Evolutionary conservation across 2,888 invertebrate genomes (phyloP), one percentile per base, ranked within the genome.

Genomic region (Ethmia dodecea): DNA sequence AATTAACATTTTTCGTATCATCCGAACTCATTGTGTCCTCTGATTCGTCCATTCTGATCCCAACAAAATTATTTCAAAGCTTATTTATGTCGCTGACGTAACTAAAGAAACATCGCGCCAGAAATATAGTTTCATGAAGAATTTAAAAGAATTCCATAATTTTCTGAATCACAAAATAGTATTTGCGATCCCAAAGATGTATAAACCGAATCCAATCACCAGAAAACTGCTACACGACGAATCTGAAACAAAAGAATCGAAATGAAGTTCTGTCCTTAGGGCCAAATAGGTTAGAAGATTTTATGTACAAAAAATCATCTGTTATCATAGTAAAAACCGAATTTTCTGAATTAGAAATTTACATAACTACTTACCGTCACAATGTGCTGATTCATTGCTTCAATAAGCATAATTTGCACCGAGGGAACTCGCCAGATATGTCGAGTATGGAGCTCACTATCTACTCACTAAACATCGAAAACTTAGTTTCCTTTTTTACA

Each of bases 191-290:
- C 43, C 42, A 47, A 43, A 33, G 28, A 37, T 32, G 43, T 51
- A 54, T 49, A 56, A 58, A 59, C 47, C 42, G 52, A 53, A 52
- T 53, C 42, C 42, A 36, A 57, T 37, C 43, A 47, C 48, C 62
- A 56, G 34, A 58, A 49, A 45, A 38, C 31, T 45, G 47, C 49
- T 57, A 57, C 47, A 48, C 51, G 47, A 47, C 38, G 45, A 40
- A 43, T 52, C 80, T 81, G 76, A 71, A 81, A 83, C 79, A 83
- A 80, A 80, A 84, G 70, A 86, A 83, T 63, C 68, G 32, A 84
- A 80, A 80, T 76, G 65, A 83, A 84, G 84, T 86, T 86, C 67
- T 62, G 61, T 54, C 57, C 64, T 57, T 49, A 51, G 49, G 43
- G 40, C 40, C 51, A 74, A 63, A 57, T 74, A 79, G 79, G 80